These are phyloP conservation scores for Platichthys flesus DNA, from an alignment of 2,113 vertebrate genomes.

Conservation along the genomic window DNA sequence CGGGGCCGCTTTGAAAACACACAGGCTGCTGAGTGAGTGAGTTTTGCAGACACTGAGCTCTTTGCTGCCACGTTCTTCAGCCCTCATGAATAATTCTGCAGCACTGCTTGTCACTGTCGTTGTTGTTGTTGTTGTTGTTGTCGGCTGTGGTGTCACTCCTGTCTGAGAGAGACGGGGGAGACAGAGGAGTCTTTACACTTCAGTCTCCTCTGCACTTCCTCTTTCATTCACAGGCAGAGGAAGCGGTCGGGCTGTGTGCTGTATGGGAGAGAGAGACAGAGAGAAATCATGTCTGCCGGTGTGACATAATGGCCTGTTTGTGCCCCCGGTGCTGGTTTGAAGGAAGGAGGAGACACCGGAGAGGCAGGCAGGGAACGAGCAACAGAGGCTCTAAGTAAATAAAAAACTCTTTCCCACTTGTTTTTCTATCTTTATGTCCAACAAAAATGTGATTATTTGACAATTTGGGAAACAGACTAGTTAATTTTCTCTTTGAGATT, in stretches of 20 bases:
- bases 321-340: conserved; percentile 54
- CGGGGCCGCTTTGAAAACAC: conserved; percentile 63
- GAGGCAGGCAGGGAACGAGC: conserved; percentile 12
- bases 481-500: neutral
- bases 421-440: conserved; percentile 11
- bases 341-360: conserved; percentile 37
- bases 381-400: conserved; percentile 20
- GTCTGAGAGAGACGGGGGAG: conserved; percentile 69
- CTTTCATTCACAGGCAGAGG: conserved; percentile 69
- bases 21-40: conserved; percentile 57
- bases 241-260: conserved; percentile 52
- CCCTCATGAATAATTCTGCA: conserved; percentile 78
- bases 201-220: conserved; percentile 72
- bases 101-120: conserved; percentile 67
- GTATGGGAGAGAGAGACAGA: conserved; percentile 41
- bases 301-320: conserved; percentile 70
- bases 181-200: conserved; percentile 77
- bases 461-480: neutral
- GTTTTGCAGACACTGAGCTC: conserved; percentile 73
- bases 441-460: neutral
- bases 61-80: conserved; percentile 61
- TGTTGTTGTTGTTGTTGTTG: conserved; percentile 67
- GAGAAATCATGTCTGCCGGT: conserved; percentile 63
- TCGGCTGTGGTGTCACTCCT: conserved; percentile 70
- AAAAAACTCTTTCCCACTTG: conserved; percentile 5